Base-by-base conservation (phyloP, 2,888 invertebrate species). In the Adineta ricciae region DNA sequence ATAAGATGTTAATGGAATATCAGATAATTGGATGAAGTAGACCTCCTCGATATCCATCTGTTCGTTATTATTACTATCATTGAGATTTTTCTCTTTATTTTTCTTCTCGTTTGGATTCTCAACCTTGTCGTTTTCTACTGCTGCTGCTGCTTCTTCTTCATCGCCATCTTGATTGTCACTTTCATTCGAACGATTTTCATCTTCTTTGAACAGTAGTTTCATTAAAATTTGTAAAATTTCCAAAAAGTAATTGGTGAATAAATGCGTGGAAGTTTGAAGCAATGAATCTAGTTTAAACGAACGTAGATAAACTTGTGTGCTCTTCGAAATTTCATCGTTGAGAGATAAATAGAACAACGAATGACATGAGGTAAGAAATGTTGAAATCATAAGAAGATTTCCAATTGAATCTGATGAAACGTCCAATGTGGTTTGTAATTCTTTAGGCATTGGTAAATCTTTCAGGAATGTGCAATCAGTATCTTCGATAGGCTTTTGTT, bases 181-280 rank as follows among this genome's bases (percentile, higher is more conserved):
- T 3, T 38, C 21, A 78, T 78, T 38, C 9, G 24, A 41, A 78
- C 41, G 36, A 41, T 78, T 78, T 78, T 78, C 73, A 78, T 78
- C 73, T 41, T 78, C 73, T 78, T 78, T 78, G 11, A 78, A 78
- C n/a, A 78, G 41, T 38, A 78, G 41, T 78, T 78, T 78, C 73
- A 78, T 78, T 36, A 78, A 36, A 38, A 78, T 78, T 78, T 38
- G 41, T 38, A 38, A 78, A 41, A 78, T 38, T 78, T 78, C 73
- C 38, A 41, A 8, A 78, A 78, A 78, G 41, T 78, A 78, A 78
- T 78, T 78, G 8, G 41, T 38, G 41, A 78, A 78, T 41, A 78
- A 24, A 24, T 8, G 24, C 14, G 41, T 78, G 8, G 73, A 78
- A 41, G 73, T 78, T 24, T 78, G 38, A 8, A 78, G 21, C 41